Percentiles rank a stretch among this genome's conserved stretches.
Conservation (phyloP, 2,797 vertebrate species). For the Lateolabrax maculatus region DNA sequence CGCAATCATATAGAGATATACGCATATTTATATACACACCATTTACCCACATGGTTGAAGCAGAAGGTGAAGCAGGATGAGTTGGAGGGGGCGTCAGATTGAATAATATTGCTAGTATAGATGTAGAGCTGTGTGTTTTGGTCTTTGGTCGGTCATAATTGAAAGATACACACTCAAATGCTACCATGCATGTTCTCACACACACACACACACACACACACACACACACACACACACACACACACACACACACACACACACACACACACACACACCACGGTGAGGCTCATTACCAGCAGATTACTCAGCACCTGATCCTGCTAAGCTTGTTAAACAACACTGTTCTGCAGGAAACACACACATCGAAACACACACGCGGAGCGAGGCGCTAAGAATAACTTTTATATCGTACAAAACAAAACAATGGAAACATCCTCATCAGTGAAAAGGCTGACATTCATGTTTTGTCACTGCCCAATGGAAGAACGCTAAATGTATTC, state of each 20-base stretch:
- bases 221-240: conserved; percentile 7
- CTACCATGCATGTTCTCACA: conserved; percentile 7
- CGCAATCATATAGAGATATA: conserved; percentile 7
- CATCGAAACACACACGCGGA: neutral
- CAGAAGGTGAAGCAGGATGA: conserved; percentile 5
- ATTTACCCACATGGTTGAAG: neutral
- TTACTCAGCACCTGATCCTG: conserved; percentile 76
- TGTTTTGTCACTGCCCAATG: neutral
- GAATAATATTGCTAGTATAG: neutral
- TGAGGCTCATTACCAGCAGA: conserved; percentile 68
- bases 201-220: too few species aligned
- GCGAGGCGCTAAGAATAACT: conserved; percentile 45
- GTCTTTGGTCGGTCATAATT: conserved; percentile 26
- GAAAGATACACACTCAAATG: conserved; percentile 25
- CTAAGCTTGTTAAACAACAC: conserved; percentile 74
- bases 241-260: conserved; percentile 25
- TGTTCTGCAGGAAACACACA: conserved; percentile 34
- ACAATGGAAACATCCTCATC: conserved; percentile 19
- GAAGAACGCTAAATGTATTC: neutral
- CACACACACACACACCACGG: conserved; percentile 34
- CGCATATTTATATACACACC: neutral
- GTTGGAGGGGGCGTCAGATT: neutral
- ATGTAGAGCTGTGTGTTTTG: conserved; percentile 19
- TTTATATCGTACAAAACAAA: conserved; percentile 26
- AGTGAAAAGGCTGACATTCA: neutral